phyloP scores from a whole-genome alignment of 2,797 vertebrate species.

The Lateolabrax maculatus region DNA sequence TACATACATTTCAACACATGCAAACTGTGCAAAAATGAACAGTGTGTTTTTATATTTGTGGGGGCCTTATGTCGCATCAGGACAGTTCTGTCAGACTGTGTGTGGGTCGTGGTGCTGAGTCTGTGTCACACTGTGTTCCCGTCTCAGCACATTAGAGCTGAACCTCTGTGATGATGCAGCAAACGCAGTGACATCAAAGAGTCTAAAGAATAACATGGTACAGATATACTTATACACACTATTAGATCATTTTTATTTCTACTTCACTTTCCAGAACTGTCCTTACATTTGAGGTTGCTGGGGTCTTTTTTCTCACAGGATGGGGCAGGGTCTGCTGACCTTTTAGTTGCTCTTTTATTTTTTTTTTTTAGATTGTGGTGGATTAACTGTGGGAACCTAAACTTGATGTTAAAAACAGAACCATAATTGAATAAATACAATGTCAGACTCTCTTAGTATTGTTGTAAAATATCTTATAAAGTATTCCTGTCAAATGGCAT shows the following conservation, averaged over 20 bases:
- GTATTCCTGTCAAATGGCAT: neutral
- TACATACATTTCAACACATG: neutral
- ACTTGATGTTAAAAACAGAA: neutral
- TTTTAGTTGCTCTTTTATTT: slow-evolving; percentile 4
- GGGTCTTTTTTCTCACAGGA: neutral
- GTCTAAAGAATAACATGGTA: slow-evolving; percentile 2
- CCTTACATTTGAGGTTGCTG: neutral
- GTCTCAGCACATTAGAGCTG: slow-evolving; percentile 59
- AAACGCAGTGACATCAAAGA: slow-evolving; percentile 36
- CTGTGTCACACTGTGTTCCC: slow-evolving; percentile 63
- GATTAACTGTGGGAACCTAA: slow-evolving; percentile 7
- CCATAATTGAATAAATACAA: neutral
- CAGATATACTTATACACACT: neutral
- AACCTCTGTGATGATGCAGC: slow-evolving; percentile 56
- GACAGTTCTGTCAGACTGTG: slow-evolving; percentile 53
- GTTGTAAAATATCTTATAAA: too few relatives aligned
- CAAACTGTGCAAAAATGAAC: slow-evolving; percentile 13
- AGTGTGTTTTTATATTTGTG: neutral
- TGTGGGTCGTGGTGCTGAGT: slow-evolving; percentile 42
- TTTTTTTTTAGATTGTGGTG: slow-evolving; percentile 5
- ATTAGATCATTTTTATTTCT: neutral
- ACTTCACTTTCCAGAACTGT: neutral
- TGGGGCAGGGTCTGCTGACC: neutral
- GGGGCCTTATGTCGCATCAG: slow-evolving; percentile 34
- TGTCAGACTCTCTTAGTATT: neutral